A percentile compares a stretch with the other conserved stretches of the same genome.
These are phyloP conservation scores for Chymomyza amoena DNA, from an alignment of 2,888 invertebrate genomes.

Conservation along the genomic window DNA sequence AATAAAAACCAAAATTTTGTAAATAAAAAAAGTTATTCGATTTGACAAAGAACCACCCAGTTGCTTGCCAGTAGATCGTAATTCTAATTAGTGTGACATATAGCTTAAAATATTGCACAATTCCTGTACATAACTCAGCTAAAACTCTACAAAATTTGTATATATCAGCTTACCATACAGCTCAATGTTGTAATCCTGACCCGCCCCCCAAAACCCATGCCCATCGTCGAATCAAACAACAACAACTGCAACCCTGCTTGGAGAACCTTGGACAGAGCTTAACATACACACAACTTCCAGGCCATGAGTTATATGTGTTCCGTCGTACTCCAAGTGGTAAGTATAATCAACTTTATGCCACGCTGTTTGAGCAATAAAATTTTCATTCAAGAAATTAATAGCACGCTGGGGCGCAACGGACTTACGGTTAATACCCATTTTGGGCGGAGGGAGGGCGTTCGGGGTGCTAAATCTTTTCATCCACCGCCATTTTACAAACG, in stretches of 20 bases:
- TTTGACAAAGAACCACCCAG: too few relatives aligned
- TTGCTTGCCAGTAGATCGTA: not conserved
- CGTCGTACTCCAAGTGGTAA: not conserved
- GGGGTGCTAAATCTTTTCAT: conserved; percentile 6
- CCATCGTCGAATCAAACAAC: not conserved
- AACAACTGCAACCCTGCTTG: not conserved
- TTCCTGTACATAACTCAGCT: not conserved
- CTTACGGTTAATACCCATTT: conserved; percentile 15
- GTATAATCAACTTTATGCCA: conserved; percentile 57
- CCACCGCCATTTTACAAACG: conserved; percentile 14
- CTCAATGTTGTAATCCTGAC: not conserved
- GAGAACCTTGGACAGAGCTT: not conserved
- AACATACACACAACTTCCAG: not conserved
- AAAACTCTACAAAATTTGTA: not conserved
- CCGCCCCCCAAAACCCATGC: not conserved
- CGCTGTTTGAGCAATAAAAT: conserved; percentile 53
- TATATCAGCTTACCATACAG: conserved; percentile 1
- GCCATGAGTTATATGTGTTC: not conserved
- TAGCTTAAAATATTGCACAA: not conserved
- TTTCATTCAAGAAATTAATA: conserved; percentile 46
- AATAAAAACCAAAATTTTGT: too few relatives aligned
- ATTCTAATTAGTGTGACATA: not conserved
- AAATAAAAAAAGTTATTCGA: too few relatives aligned
- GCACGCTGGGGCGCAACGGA: conserved; percentile 41
- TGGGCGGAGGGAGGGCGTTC: not conserved